Conservation (phyloP, 2,113 vertebrate genomes). For the Podarcis muralis region DNA sequence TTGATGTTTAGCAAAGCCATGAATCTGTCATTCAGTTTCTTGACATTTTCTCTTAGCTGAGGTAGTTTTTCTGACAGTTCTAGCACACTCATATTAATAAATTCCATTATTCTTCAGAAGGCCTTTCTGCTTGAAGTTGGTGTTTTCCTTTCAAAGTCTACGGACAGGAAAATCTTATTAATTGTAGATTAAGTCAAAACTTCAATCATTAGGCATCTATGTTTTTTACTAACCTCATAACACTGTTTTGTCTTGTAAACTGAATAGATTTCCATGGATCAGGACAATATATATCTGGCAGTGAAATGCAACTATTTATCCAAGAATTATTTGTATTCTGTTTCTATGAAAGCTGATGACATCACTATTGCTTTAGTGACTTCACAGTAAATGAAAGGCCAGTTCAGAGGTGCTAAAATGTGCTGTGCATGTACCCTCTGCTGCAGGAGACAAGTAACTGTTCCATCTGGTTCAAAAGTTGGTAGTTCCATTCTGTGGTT, state of each 20-base stretch:
- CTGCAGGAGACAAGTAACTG: neutral
- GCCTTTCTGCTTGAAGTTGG: neutral
- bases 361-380: constrained; percentile 1
- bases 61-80: constrained; percentile 18
- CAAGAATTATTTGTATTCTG: constrained; percentile 9
- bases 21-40: neutral
- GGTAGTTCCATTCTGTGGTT: neutral
- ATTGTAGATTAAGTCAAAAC: neutral
- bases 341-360: constrained; percentile 11
- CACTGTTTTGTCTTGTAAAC: neutral
- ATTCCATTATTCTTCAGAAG: neutral
- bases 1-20: neutral
- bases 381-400: neutral
- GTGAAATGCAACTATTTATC: neutral
- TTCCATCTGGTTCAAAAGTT: neutral
- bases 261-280: neutral
- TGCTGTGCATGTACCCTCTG: neutral
- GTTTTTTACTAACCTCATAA: neutral
- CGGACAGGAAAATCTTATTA: neutral
- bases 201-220: neutral
- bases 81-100: constrained; percentile 10
- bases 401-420: neutral
- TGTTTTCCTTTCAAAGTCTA: neutral
- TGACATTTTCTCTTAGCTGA: constrained; percentile 1
- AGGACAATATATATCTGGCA: neutral